These are phyloP conservation scores for Petrocephalus schoutedeni DNA, from an alignment of 2,797 vertebrate species.

Conservation along the genomic window DNA sequence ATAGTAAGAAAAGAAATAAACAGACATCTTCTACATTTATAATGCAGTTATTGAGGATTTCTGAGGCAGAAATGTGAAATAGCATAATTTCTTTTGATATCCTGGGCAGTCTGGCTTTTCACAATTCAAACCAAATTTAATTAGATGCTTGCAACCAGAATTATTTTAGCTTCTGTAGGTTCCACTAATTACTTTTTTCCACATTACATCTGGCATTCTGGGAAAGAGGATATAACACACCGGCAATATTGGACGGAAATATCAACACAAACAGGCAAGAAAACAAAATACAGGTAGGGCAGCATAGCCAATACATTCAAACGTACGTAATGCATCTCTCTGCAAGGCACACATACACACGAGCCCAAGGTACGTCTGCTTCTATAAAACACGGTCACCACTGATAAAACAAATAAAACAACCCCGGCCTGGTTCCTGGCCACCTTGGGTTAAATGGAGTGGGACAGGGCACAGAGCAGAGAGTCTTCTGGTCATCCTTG, in stretches of 20 bases:
- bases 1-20: background rate
- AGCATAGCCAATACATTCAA: background rate
- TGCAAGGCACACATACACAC: background rate
- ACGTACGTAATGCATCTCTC: background rate
- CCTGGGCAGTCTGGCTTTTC: background rate
- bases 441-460: conserved; percentile 46
- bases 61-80: background rate
- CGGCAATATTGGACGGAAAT: background rate
- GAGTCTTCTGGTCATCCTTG: background rate
- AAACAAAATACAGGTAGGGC: background rate
- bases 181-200: conserved; percentile 2
- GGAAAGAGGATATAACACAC: background rate
- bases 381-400: conserved; percentile 26
- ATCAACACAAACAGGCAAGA: background rate
- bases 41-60: background rate
- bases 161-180: background rate
- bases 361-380: background rate
- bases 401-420: conserved; percentile 53
- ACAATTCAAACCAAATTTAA: background rate
- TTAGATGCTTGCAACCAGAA: background rate
- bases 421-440: conserved; percentile 36
- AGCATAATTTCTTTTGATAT: background rate
- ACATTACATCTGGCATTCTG: background rate
- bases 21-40: background rate
- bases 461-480: conserved; percentile 22